Percentiles rank a stretch among this genome's conserved stretches.
These are phyloP conservation scores for Fringilla coelebs DNA, from an alignment of 2,797 vertebrate genomes.

Conservation along the genomic window DNA sequence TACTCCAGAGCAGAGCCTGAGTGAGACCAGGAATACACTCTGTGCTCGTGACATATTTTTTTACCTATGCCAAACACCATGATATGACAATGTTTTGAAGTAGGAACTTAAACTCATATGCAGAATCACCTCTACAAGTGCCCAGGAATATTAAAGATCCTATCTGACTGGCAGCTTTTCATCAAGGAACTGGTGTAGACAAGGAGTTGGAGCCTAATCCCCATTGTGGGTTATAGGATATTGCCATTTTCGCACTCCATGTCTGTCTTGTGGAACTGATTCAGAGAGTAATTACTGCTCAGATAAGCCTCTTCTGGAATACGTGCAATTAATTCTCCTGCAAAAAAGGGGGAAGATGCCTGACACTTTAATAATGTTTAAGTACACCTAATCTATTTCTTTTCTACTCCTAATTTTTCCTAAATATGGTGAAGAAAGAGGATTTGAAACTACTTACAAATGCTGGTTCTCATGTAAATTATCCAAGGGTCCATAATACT, in stretches of 20 bases:
- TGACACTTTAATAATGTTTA: constrained; percentile 76
- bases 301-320: constrained; percentile 70
- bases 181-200: not conserved
- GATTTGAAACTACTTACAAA: constrained; percentile 68
- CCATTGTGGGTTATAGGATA: constrained; percentile 38
- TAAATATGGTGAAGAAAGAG: constrained; percentile 66
- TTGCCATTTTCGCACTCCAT: constrained; percentile 44
- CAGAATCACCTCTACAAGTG: constrained; percentile 42
- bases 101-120: constrained; percentile 55
- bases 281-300: constrained; percentile 64
- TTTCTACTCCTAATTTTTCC: constrained; percentile 68
- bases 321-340: constrained; percentile 65
- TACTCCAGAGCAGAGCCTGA: not conserved
- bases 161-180: constrained; percentile 65
- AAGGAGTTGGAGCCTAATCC: constrained; percentile 47
- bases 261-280: constrained; percentile 44
- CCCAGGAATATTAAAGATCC: constrained; percentile 70
- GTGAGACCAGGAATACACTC: not conserved
- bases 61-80: constrained; percentile 4
- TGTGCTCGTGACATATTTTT: not conserved
- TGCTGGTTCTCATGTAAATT: constrained; percentile 62
- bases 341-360: constrained; percentile 40
- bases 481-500: constrained; percentile 1
- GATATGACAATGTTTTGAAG: constrained; percentile 1
- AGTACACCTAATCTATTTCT: constrained; percentile 72